Conservation (phyloP, 2,888 invertebrate genomes). For the Perizoma flavofasciatum region DNA sequence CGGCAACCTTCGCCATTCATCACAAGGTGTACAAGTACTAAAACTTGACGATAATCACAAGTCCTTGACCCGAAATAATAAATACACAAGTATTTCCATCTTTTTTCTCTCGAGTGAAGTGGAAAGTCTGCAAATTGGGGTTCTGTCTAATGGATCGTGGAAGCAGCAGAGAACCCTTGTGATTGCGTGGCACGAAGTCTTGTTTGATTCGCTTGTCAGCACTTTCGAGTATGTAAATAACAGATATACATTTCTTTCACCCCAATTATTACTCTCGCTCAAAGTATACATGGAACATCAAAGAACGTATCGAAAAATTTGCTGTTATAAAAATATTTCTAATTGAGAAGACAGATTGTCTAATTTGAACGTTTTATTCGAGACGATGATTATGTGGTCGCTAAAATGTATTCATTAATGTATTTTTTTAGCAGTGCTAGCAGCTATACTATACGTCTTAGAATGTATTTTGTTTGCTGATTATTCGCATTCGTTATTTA, state of each 20-base stretch:
- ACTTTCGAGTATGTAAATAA: constrained; percentile 50
- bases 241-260: constrained; percentile 30
- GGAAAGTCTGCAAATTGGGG: constrained; percentile 59
- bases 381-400: too few relatives aligned
- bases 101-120: constrained; percentile 45
- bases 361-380: too few relatives aligned
- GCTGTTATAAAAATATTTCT: too few relatives aligned
- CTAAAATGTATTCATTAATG: too few relatives aligned
- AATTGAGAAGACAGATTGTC: too few relatives aligned
- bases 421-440: too few relatives aligned
- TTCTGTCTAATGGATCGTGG: constrained; percentile 64
- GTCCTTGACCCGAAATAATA: constrained; percentile 54
- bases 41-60: constrained; percentile 44
- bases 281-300: constrained; percentile 3
- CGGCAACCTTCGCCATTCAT: constrained; percentile 40
- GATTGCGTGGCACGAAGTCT: constrained; percentile 47
- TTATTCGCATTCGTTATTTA: background rate
- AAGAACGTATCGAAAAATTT: background rate
- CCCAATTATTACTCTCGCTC: constrained; percentile 22
- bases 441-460: too few relatives aligned
- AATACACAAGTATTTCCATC: constrained; percentile 48
- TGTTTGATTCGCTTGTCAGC: constrained; percentile 57
- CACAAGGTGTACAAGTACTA: constrained; percentile 42
- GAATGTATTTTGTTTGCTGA: too few relatives aligned
- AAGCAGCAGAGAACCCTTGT: constrained; percentile 47